Evolutionary conservation across 2,888 invertebrate genomes (phyloP).

Genomic region (Malachius bipustulatus): DNA sequence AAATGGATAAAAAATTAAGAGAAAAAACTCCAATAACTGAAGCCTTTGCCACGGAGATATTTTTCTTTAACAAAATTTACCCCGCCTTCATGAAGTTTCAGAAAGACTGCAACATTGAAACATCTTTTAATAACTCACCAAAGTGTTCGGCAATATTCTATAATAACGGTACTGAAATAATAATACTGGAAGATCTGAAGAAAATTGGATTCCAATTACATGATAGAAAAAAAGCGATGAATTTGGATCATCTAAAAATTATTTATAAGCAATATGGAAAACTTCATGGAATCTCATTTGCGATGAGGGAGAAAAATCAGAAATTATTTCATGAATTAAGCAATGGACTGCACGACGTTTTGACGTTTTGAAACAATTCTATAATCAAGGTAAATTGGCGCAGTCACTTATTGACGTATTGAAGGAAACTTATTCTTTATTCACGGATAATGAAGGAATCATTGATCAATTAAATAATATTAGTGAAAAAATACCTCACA

Average conservation of each 20-base stretch:
- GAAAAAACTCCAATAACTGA: too few species aligned
- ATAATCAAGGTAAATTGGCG: neutral
- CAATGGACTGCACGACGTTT: neutral
- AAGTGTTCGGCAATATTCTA: constrained; percentile 8
- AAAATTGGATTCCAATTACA: constrained; percentile 28
- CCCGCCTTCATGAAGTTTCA: neutral
- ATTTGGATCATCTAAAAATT: constrained; percentile 32
- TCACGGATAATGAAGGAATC: constrained; percentile 9
- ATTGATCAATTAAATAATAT: constrained; percentile 12
- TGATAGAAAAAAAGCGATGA: constrained; percentile 30
- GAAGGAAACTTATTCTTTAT: neutral
- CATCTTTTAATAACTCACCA: too few species aligned
- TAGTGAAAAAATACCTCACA: constrained; percentile 5
- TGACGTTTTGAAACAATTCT: neutral
- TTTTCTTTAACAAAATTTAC: neutral
- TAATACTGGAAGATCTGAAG: constrained; percentile 33
- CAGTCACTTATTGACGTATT: neutral
- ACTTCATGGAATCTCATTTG: constrained; percentile 48
- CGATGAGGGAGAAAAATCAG: constrained; percentile 46
- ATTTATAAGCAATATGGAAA: constrained; percentile 34
- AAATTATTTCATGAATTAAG: constrained; percentile 13
- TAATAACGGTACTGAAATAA: constrained; percentile 22
- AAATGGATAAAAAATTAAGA: too few species aligned
- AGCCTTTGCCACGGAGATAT: too few species aligned
- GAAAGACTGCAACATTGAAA: neutral